A percentile compares a stretch with the other conserved stretches of the same genome.
Conservation (phyloP, 2,113 vertebrate genomes). For the Poeciliopsis prolifica region DNA sequence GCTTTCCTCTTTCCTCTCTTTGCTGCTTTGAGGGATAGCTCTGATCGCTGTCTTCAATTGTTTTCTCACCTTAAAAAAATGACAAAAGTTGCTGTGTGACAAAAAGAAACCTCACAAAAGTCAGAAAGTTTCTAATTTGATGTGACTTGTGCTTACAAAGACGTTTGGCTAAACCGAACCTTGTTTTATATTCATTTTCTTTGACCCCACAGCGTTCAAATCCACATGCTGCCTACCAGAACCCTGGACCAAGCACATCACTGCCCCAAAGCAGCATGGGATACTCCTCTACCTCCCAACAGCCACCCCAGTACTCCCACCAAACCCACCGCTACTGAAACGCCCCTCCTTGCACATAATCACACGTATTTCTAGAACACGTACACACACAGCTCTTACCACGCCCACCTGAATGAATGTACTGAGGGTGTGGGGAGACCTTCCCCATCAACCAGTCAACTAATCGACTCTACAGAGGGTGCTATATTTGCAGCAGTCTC, state of each 20-base stretch:
- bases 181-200: background rate
- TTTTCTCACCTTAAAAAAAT: too few species aligned
- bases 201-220: slow-evolving; percentile 89
- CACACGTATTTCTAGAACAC: slow-evolving; percentile 17
- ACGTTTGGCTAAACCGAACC: background rate
- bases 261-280: slow-evolving; percentile 99
- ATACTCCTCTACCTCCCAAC: slow-evolving; percentile 99
- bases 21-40: background rate
- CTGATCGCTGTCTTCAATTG: too few species aligned
- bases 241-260: slow-evolving; percentile 99
- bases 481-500: slow-evolving; percentile 77
- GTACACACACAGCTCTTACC: slow-evolving; percentile 35
- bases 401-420: slow-evolving; percentile 76
- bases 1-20: background rate
- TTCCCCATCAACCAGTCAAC: slow-evolving; percentile 29
- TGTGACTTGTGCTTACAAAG: background rate
- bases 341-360: slow-evolving; percentile 35
- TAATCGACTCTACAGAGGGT: slow-evolving; percentile 40
- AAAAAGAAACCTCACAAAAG: background rate
- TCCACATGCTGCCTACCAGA: slow-evolving; percentile 99
- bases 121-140: background rate
- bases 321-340: slow-evolving; percentile 98
- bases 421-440: slow-evolving; percentile 64
- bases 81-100: background rate
- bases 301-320: slow-evolving; percentile 99